Percentiles rank a stretch among this genome's conserved stretches.
phyloP scores from a whole-genome alignment of 1,140 invertebrate genomes.

The Leptoteleia sp. region DNA sequence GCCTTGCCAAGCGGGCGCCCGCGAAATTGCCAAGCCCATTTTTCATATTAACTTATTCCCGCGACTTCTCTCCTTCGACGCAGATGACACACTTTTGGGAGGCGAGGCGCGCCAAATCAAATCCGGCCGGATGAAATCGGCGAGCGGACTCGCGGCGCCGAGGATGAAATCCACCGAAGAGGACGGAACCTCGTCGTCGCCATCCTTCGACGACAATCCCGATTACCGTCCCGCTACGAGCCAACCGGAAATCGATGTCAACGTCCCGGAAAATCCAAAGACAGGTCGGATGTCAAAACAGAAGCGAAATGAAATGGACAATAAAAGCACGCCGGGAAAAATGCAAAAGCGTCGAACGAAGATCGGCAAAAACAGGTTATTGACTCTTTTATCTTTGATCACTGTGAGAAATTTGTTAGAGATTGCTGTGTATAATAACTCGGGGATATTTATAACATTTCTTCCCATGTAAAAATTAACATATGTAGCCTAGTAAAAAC shows the following conservation, averaged over 20 bases:
- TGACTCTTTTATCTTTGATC: too few species aligned
- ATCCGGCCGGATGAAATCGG: constrained; percentile 83
- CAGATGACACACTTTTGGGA: constrained; percentile 80
- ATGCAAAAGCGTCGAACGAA: constrained; percentile 73
- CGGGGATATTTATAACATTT: too few species aligned
- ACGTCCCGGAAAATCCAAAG: constrained; percentile 65
- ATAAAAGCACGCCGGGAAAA: constrained; percentile 61
- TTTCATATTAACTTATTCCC: constrained; percentile 34
- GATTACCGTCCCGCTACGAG: constrained; percentile 68
- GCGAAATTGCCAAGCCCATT: too few species aligned
- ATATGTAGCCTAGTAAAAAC: too few species aligned
- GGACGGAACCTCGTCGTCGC: constrained; percentile 70
- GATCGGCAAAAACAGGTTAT: constrained; percentile 77
- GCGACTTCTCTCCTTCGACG: constrained; percentile 26
- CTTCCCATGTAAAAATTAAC: too few species aligned
- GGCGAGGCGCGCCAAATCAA: constrained; percentile 83
- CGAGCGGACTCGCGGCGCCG: constrained; percentile 71
- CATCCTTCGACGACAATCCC: constrained; percentile 68
- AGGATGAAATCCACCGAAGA: constrained; percentile 66
- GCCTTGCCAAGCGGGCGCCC: too few species aligned
- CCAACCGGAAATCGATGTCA: constrained; percentile 66
- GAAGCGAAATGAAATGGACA: constrained; percentile 66
- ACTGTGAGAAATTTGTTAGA: too few species aligned
- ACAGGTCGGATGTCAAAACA: constrained; percentile 58
- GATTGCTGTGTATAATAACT: too few species aligned